Conservation (phyloP, 2,113 vertebrate species). For the Gymnogyps californianus region DNA sequence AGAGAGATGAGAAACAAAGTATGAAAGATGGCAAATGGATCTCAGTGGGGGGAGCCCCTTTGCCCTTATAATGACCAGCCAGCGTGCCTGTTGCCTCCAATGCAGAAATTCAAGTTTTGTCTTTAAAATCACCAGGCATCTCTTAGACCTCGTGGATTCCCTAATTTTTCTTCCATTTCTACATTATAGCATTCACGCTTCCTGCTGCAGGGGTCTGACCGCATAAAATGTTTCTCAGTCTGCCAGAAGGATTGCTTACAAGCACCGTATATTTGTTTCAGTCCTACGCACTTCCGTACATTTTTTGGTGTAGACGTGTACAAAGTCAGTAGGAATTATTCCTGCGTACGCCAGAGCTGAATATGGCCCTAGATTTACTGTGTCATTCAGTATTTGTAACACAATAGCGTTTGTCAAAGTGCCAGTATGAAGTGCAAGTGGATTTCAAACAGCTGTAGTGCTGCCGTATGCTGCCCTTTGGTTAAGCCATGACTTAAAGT, state of each 20-base stretch:
- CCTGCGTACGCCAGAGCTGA: neutral
- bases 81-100: neutral
- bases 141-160: neutral
- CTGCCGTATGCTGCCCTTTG: slow-evolving; percentile 54
- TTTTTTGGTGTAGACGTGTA: neutral
- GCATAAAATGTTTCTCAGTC: neutral
- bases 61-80: neutral
- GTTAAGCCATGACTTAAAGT: slow-evolving; percentile 45
- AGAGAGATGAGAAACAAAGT: slow-evolving; percentile 11
- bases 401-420: slow-evolving; percentile 23
- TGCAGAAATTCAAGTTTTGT: neutral
- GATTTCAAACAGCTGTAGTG: slow-evolving; percentile 50
- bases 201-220: neutral
- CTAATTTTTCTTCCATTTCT: neutral
- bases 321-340: neutral
- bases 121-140: neutral
- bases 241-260: neutral
- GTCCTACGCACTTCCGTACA: neutral
- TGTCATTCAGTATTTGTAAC: slow-evolving; percentile 19
- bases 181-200: neutral
- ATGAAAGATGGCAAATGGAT: slow-evolving; percentile 14
- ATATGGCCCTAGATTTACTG: slow-evolving; percentile 10
- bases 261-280: neutral
- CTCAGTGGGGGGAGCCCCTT: neutral
- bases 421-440: slow-evolving; percentile 25